Evolutionary conservation across 2,888 invertebrate species (phyloP), one percentile per base, ranked within the genome.

Genomic region (Drosophila mimica): DNA sequence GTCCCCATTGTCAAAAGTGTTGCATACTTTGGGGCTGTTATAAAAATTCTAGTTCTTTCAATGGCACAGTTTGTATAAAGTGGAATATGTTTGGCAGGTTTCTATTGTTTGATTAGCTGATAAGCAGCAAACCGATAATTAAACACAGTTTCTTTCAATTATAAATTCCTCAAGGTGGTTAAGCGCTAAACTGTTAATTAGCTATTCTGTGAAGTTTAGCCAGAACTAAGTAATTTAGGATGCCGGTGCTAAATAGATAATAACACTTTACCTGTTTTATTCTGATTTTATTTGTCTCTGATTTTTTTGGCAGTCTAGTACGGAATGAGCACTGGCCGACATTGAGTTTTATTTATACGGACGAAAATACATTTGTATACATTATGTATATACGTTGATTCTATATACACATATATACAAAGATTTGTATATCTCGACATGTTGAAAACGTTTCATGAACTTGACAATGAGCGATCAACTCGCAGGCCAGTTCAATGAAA

Each of bases 301-400:
- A 5, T 53, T 25, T 66, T 79, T 81, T 86, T 85, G 85, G 85
- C 85, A 84, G 63, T 67, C 59, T 69, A 60, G 64, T 63, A 59
- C 85, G 85, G 84, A 87, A 85, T 83, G 81, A 81, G 62, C 68
- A 67, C 60, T 70, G 71, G 56, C 67, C 71, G 78, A 59, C 85
- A 87, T 84, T 85, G 85, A 74, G 66, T 70, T 83, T 76, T 85
- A 85, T 85, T 85, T 85, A 80, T 88, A 78, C 64, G 49, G 53
- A 36, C 31, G 34, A 56, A 28, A 64, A n/a, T 13, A 31, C 13
- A 28, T 36, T 11, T 36, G 17, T 54, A 7, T 36, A 4, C 6
- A 38, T 34, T 31, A 51, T 65, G 64, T 62, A 53, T 60, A 58
- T 63, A 57, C 28, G 20, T 46, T 8, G 36, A 31, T 38, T 38